Evolutionary conservation across 2,888 invertebrate genomes (phyloP), one percentile per base, ranked within the genome.

Genomic region (Acanthopleura granulata): DNA sequence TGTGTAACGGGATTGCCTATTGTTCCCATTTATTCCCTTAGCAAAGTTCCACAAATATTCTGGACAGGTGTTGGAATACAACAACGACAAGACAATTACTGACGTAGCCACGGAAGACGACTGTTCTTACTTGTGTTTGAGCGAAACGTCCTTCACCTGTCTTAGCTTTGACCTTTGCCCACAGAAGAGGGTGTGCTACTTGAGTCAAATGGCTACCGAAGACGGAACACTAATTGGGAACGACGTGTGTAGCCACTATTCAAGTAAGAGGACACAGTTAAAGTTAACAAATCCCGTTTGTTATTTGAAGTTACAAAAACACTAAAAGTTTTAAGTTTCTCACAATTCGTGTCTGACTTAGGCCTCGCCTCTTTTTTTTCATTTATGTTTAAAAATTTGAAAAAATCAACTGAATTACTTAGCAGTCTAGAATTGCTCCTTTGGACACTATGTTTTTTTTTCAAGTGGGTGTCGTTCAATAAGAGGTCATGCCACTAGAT

Each of bases 151-250:
- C 4, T 80, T 84, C 72, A 57, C 62, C 25, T 86, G 86, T 74
- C 79, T 82, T 66, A 82, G 85, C 61, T 85, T 86, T 76, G 83
- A 85, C 75, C 83, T 81, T 76, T 86, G 86, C 62, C 69, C 78
- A 0, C 51, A 78, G 0, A 76, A 78, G 9, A 62, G 71, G 18
- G 74, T 75, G 27, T 85, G 85, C 40, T 79, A 79, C n/a, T 79
- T 85, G 4, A 84, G 83, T 66, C 75, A 75, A 30, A 76, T 70
- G 27, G 83, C 82, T 71, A 76, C 75, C 0, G 78, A 80, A 25
- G 81, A 80, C 62, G 80, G 80, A 18, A 25, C 50, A 49, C 16
- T 22, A 18, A 9, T 11, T 49, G 25, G 72, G 18, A 80, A 79
- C 57, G 72, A 75, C 18, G 75, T 73, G 0, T 83, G 83, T 72